Conservation (phyloP, 2,888 invertebrate species). For the Thumatha senex region DNA sequence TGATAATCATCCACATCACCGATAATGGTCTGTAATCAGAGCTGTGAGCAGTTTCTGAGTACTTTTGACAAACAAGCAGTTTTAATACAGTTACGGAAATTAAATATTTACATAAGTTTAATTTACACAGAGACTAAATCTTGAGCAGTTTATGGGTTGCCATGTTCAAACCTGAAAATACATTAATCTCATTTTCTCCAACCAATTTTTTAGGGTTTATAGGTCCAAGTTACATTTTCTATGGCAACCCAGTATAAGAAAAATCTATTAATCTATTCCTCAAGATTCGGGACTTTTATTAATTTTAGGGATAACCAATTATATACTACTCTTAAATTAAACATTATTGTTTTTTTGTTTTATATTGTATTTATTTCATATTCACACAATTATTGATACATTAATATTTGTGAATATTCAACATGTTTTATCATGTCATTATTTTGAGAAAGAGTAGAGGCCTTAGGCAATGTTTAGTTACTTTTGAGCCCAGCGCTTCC, state of each 20-base stretch:
- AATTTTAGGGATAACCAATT: conserved; percentile 24
- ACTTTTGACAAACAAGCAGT: background rate
- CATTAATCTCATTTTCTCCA: background rate
- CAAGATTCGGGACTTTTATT: conserved; percentile 2
- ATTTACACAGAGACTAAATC: background rate
- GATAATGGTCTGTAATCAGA: background rate
- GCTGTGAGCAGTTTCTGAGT: background rate
- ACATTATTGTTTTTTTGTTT: conserved; percentile 47
- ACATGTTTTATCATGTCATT: conserved; percentile 59
- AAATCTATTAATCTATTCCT: background rate
- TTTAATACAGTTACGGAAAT: background rate
- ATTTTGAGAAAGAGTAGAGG: conserved; percentile 37
- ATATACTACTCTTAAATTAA: conserved; percentile 51
- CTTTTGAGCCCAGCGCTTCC: conserved; percentile 38
- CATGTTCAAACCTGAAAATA: background rate
- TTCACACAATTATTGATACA: conserved; percentile 71
- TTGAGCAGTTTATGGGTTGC: background rate
- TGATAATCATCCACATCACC: background rate
- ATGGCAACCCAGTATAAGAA: background rate
- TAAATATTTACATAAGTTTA: background rate
- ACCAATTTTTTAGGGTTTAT: background rate
- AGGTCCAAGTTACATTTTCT: background rate
- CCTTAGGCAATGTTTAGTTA: conserved; percentile 35
- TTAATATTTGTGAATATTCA: conserved; percentile 52
- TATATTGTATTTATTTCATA: conserved; percentile 60